Percentiles rank a stretch among this genome's conserved stretches.
Conservation (phyloP, 2,797 vertebrate genomes). For the Avahi laniger region DNA sequence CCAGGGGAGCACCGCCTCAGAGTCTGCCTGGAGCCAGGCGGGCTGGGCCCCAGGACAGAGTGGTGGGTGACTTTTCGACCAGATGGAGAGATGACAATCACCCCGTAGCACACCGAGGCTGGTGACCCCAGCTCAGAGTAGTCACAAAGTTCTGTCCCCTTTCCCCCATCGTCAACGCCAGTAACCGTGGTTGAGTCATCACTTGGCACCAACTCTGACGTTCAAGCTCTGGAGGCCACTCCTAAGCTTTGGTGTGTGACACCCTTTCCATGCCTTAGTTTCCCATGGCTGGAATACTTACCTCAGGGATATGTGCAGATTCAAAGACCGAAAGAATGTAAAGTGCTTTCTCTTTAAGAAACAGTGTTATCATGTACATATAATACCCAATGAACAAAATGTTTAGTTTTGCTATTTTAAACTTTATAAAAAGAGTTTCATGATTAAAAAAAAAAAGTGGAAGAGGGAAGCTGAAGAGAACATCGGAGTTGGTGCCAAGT, state of each 20-base stretch:
- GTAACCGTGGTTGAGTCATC: too few relatives aligned
- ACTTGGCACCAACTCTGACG: too few relatives aligned
- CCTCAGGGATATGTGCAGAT: neutral
- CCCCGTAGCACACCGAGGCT: neutral
- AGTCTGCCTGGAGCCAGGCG: conserved; percentile 52
- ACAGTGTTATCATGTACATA: neutral
- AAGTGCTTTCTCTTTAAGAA: neutral
- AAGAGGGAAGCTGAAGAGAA: neutral
- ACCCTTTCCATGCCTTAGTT: neutral
- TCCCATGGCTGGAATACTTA: neutral
- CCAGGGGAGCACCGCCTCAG: conserved; percentile 68
- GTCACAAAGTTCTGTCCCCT: too few relatives aligned
- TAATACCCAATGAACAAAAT: neutral
- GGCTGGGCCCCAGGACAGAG: conserved; percentile 33
- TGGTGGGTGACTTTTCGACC: conserved; percentile 71
- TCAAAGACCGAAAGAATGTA: neutral
- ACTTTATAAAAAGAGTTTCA: conserved; percentile 36
- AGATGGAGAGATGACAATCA: conserved; percentile 63
- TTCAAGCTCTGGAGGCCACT: neutral
- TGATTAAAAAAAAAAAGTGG: neutral
- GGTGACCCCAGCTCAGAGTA: neutral
- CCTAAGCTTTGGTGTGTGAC: neutral
- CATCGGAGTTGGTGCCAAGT: neutral
- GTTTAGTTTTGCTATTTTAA: conserved; percentile 33
- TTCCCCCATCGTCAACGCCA: too few relatives aligned